These are phyloP conservation scores for Cyprinodon variegatus DNA, from an alignment of 2,113 vertebrate genomes.

Conservation along the genomic window DNA sequence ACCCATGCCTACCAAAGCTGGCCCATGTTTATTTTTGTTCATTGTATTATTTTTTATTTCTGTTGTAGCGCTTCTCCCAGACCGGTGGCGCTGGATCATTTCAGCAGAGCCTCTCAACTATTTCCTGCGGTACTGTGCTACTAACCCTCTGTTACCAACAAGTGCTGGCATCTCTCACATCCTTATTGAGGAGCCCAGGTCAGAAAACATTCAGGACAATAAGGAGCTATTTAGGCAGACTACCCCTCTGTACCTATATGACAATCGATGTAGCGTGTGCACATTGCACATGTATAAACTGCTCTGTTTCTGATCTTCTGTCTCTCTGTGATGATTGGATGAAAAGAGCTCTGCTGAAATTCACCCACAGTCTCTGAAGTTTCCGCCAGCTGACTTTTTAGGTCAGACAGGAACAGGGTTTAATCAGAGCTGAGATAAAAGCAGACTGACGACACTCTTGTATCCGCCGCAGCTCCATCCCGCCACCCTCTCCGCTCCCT, in stretches of 20 bases:
- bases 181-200: slow-evolving; percentile 34
- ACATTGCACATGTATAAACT: slow-evolving; percentile 9
- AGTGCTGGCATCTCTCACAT: slow-evolving; percentile 39
- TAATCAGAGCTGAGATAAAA: slow-evolving; percentile 75
- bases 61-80: slow-evolving; percentile 70
- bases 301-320: slow-evolving; percentile 52
- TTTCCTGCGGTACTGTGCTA: slow-evolving; percentile 70
- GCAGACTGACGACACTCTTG: slow-evolving; percentile 57
- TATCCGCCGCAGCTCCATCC: slow-evolving; percentile 49
- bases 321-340: slow-evolving; percentile 41
- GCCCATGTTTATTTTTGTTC: slow-evolving; percentile 67
- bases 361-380: slow-evolving; percentile 68
- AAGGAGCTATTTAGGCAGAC: slow-evolving; percentile 1
- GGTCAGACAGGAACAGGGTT: slow-evolving; percentile 72
- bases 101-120: slow-evolving; percentile 59
- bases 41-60: slow-evolving; percentile 55
- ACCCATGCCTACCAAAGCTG: slow-evolving; percentile 38
- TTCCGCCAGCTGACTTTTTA: slow-evolving; percentile 76
- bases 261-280: slow-evolving; percentile 29
- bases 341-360: slow-evolving; percentile 54
- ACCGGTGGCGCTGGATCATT: slow-evolving; percentile 65
- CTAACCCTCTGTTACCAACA: slow-evolving; percentile 42
- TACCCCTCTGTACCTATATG: slow-evolving; percentile 22
- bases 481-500: slow-evolving; percentile 42
- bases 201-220: slow-evolving; percentile 14